Percentiles rank a stretch among this genome's conserved stretches.
These are phyloP conservation scores for Helleia helle DNA, from an alignment of 2,888 invertebrate genomes.

Conservation along the genomic window DNA sequence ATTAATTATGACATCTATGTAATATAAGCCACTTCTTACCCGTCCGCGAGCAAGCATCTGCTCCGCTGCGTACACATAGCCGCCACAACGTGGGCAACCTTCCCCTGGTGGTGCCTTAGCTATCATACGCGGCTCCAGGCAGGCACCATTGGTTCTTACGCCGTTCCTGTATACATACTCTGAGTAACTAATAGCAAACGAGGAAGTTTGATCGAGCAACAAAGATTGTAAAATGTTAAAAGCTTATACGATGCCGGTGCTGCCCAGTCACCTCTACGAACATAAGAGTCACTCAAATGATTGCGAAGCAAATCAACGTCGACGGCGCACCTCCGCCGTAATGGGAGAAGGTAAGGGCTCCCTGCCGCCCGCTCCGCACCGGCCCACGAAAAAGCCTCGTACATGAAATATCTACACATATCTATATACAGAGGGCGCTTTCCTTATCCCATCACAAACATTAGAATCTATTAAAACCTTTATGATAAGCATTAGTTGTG, in stretches of 20 bases:
- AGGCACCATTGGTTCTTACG: conserved; percentile 75
- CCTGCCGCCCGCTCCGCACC: conserved; percentile 70
- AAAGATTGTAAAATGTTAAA: conserved; percentile 66
- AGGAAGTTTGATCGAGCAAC: conserved; percentile 37
- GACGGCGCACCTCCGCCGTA: conserved; percentile 74
- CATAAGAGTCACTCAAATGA: conserved; percentile 46
- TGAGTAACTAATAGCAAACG: conserved; percentile 29
- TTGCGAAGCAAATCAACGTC: conserved; percentile 61
- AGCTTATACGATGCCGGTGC: conserved; percentile 52
- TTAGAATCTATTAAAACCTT: conserved; percentile 41
- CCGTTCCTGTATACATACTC: conserved; percentile 44
- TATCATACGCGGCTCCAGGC: conserved; percentile 80
- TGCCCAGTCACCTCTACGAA: conserved; percentile 49
- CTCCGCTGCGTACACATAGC: conserved; percentile 92
- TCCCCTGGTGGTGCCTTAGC: conserved; percentile 89
- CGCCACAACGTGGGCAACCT: conserved; percentile 92
- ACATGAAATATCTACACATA: conserved; percentile 32
- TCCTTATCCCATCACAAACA: conserved; percentile 82
- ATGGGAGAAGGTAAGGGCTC: conserved; percentile 74
- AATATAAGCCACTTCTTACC: conserved; percentile 76
- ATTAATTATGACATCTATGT: too few relatives aligned
- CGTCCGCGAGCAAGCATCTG: conserved; percentile 93
- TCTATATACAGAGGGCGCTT: conserved; percentile 77
- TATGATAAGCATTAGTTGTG: conserved; percentile 62
- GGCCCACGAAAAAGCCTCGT: conserved; percentile 45